These are phyloP conservation scores for Chauna torquata DNA, from an alignment of 2,113 vertebrate genomes.

Conservation along the genomic window DNA sequence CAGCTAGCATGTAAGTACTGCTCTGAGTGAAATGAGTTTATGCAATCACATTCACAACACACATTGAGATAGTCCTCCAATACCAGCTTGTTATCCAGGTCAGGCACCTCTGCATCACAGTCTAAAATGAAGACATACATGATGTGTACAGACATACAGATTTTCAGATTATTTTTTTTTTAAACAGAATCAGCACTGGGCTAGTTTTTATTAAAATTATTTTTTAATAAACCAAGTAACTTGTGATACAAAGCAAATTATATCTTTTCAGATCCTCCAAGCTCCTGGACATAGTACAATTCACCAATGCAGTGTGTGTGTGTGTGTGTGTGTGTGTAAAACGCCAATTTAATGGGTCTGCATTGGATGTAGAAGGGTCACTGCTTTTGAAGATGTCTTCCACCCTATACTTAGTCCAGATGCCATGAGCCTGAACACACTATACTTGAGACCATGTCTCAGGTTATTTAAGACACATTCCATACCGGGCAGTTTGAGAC, in stretches of 20 bases:
- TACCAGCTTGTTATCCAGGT: neutral
- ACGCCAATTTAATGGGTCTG: neutral
- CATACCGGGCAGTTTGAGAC: neutral
- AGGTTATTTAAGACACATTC: neutral
- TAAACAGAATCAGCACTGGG: neutral
- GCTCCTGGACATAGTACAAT: neutral
- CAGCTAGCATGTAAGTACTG: neutral
- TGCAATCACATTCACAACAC: neutral
- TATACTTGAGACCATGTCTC: neutral
- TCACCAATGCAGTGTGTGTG: neutral
- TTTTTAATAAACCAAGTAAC: neutral
- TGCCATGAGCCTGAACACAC: neutral
- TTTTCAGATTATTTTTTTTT: neutral
- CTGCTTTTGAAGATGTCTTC: neutral
- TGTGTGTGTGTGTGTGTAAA: neutral
- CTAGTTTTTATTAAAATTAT: neutral
- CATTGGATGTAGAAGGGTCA: neutral
- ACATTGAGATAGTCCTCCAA: neutral
- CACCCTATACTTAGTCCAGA: neutral
- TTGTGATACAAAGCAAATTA: neutral
- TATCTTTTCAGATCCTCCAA: neutral
- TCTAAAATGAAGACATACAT: neutral
- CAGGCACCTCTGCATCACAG: neutral
- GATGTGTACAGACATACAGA: neutral
- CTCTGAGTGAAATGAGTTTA: neutral